These are phyloP conservation scores for Metaphire vulgaris DNA, from an alignment of 1,140 invertebrate genomes.

Conservation along the genomic window DNA sequence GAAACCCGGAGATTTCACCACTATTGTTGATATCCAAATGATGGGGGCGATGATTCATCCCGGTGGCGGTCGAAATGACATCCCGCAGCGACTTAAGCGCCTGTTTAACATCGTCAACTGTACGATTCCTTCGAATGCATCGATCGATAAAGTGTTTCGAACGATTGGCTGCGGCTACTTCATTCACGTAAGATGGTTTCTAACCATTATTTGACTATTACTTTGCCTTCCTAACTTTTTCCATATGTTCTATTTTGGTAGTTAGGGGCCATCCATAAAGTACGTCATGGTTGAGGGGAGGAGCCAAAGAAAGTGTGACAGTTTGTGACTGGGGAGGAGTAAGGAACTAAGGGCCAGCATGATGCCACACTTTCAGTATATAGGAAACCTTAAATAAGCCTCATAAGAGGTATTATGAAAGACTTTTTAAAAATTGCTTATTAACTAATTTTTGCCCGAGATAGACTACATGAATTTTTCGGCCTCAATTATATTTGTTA, in stretches of 20 bases:
- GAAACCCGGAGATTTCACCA: conserved; percentile 90
- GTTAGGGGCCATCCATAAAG: no score
- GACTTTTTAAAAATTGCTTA: no score
- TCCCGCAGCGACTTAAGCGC: conserved; percentile 82
- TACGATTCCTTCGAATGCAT: conserved; percentile 73
- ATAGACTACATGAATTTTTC: no score
- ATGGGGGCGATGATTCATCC: conserved; percentile 90
- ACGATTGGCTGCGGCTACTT: conserved; percentile 50
- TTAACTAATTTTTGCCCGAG: no score
- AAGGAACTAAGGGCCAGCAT: no score
- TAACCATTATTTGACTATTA: not conserved
- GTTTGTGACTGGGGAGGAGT: no score
- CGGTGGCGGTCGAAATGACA: conserved; percentile 81
- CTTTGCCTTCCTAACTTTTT: conserved; percentile 8
- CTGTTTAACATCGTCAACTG: conserved; percentile 94
- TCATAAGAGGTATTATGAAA: no score
- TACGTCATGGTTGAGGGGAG: no score
- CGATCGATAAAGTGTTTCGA: conserved; percentile 80
- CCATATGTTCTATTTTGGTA: conserved; percentile 3
- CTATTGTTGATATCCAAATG: conserved; percentile 79
- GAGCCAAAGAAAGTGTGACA: no score
- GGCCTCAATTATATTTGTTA: not conserved
- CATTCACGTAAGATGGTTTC: conserved; percentile 39
- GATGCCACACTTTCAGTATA: no score
- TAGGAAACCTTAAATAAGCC: no score